Evolutionary conservation across 2,113 vertebrate species (phyloP), one percentile per base, ranked within the genome.

Genomic region (Delphinus delphis): DNA sequence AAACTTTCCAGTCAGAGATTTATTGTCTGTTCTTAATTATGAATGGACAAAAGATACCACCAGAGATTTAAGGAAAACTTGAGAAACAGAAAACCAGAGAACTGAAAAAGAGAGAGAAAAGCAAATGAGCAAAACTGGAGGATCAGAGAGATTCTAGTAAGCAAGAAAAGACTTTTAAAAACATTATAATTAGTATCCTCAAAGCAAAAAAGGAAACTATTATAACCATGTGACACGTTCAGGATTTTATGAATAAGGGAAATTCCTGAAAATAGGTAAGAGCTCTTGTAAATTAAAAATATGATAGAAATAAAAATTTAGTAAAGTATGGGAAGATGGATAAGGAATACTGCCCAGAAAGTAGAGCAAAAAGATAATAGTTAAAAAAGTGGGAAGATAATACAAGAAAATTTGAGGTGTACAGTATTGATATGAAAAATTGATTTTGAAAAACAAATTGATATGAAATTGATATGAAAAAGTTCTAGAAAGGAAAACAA

Each of bases 401-500:
- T 18, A 21, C 12, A 77, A 76, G 21, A 81, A 88, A 20, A 38
- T 68, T 62, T 70, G 28, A 90, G 76, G 26, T 77, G 21, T 77
- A n/a, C 60, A 85, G 15, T 85, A 26, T 90, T 97, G 21, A 36
- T 71, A 60, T 60, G 71, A 50, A 95, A 95, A 91, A 47, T 68
- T 96, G 31, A 53, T 53, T 53, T 53, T 53, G 53, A 53, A 53
- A 17, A 53, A 50, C 1, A 53, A 53, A 53, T 53, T 53, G 50
- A 53, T 53, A 53, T 15, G 50, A 53, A 18, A 26, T 90, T 95
- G 21, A 36, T 65, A 50, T 65, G 71, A 58, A 95, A 95, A 38
- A 23, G 9, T 88, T 96, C 65, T 95, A 55, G 47, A 85, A 95
- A 96, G 60, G 41, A 80, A 86, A 82, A 80, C 17, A 87, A 92